These are phyloP conservation scores for Atlantisia rogersi DNA, from an alignment of 2,113 vertebrate genomes.

Conservation along the genomic window DNA sequence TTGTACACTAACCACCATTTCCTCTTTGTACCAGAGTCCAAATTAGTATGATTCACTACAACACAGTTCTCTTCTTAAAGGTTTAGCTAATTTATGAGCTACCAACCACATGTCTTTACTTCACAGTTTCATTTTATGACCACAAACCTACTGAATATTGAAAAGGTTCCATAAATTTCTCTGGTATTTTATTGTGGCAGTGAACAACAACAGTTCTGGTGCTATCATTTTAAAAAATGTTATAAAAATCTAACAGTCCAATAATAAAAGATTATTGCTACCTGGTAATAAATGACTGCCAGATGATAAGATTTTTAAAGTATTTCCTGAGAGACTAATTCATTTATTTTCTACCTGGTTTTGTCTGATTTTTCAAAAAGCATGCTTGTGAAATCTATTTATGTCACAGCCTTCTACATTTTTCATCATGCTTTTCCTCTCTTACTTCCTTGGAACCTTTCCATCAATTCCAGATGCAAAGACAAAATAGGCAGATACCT, in stretches of 20 bases:
- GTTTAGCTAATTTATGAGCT: conserved; percentile 21
- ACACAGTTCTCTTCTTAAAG: background rate
- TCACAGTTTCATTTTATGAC: conserved; percentile 27
- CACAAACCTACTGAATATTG: conserved; percentile 10
- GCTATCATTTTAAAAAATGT: conserved; percentile 37
- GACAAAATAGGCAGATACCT: conserved; percentile 37
- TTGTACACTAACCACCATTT: background rate
- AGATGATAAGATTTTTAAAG: conserved; percentile 37
- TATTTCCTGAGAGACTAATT: conserved; percentile 41
- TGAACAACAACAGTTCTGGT: conserved; percentile 24
- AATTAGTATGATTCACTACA: background rate
- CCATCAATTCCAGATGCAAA: conserved; percentile 35
- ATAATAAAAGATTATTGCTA: conserved; percentile 58
- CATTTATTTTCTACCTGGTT: conserved; percentile 31
- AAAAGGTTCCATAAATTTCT: conserved; percentile 43
- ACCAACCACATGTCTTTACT: conserved; percentile 5
- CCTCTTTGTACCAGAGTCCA: background rate
- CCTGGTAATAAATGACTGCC: conserved; percentile 20
- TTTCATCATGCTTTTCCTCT: background rate
- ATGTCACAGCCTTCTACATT: background rate
- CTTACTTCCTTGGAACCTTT: conserved; percentile 34
- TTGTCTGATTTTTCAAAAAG: background rate
- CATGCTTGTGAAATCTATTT: conserved; percentile 19
- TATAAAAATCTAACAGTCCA: conserved; percentile 27
- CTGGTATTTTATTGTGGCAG: conserved; percentile 16